Percentiles rank a stretch among this genome's conserved stretches.
Evolutionary conservation across 1,140 invertebrate genomes (phyloP).

Genomic region (Ectropis grisescens): DNA sequence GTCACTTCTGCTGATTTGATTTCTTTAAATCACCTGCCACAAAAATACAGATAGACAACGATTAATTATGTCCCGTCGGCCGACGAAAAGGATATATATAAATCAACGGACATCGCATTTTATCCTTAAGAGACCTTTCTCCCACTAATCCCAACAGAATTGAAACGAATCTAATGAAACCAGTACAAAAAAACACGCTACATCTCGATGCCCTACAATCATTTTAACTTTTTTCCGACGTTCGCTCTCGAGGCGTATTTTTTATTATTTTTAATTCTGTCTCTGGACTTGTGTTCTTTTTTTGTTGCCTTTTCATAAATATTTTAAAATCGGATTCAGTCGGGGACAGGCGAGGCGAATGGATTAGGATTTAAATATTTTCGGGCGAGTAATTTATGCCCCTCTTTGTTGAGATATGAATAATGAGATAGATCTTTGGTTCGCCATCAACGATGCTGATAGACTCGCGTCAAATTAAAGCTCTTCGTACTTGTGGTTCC

Average conservation of each 20-base stretch:
- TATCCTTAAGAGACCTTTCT: slow-evolving; percentile 52
- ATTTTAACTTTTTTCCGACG: slow-evolving; percentile 59
- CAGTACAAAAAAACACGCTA: slow-evolving; percentile 22
- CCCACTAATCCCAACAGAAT: slow-evolving; percentile 57
- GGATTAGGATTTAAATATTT: slow-evolving; percentile 68
- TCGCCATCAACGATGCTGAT: no score
- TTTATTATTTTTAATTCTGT: slow-evolving; percentile 57
- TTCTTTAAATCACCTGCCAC: slow-evolving; percentile 15
- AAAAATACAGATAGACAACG: slow-evolving; percentile 25
- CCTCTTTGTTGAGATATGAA: slow-evolving; percentile 61
- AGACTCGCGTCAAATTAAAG: no score
- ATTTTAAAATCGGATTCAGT: slow-evolving; percentile 64
- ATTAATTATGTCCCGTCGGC: slow-evolving; percentile 46
- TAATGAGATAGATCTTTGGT: slow-evolving; percentile 33
- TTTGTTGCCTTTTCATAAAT: slow-evolving; percentile 63
- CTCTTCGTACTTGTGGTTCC: slow-evolving; percentile 32
- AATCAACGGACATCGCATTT: slow-evolving; percentile 56
- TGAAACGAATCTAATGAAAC: slow-evolving; percentile 65
- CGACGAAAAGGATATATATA: slow-evolving; percentile 41
- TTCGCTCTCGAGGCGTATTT: slow-evolving; percentile 43
- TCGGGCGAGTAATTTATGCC: slow-evolving; percentile 59
- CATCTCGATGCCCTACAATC: slow-evolving; percentile 54
- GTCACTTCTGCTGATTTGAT: neutral
- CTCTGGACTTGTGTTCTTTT: slow-evolving; percentile 30
- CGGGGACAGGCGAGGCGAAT: slow-evolving; percentile 60